Base-by-base conservation (phyloP, 2,888 invertebrate species). In the Diarsia brunnea region DNA sequence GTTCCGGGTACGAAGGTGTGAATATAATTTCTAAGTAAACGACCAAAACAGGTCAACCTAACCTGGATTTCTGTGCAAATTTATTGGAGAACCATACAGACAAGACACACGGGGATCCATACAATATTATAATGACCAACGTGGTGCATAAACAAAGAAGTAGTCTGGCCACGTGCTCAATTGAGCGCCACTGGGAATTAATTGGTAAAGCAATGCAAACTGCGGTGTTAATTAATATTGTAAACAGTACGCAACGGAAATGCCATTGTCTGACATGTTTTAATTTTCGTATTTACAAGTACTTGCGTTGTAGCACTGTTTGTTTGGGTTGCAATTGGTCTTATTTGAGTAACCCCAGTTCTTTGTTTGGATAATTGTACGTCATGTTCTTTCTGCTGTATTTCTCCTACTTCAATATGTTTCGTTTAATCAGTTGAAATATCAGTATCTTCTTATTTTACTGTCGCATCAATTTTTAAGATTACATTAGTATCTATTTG, bases 221-320 rank as follows among this genome's bases (percentile, higher is more conserved):
- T 69, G 75, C 60, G 55, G 31, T 14, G 75, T 86, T 81, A 80
- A 85, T 87, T 87, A 83, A 77, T 87, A 86, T 87, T 87, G 87
- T 87, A 81, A 86, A 84, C 81, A 84, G 79, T 82, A 81, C 60
- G 72, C 76, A 79, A 58, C 88, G 88, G 87, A 87, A 87, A 84
- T 84, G 73, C 70, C 69, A 75, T 63, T 78, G 83, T 85, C 81
- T 84, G 79, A 80, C 76, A 76, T 84, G 76, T 76, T 86, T 84
- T 68, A 77, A 74, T 86, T 84, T 84, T 84, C 51, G 58, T 73
- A 61, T 78, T 78, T 71, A 84, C 72, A 63, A 75, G 27, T 16
- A 47, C 31, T 31, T 69, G 69, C 68, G 45, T 38, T 63, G 69
- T 38, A 43, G 19, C 65, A 55, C 38, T 11, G 31, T 55, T 53